Evolutionary conservation across 2,888 invertebrate species (phyloP), one percentile per base, ranked within the genome.

Genomic region (Drosophila meridiana): DNA sequence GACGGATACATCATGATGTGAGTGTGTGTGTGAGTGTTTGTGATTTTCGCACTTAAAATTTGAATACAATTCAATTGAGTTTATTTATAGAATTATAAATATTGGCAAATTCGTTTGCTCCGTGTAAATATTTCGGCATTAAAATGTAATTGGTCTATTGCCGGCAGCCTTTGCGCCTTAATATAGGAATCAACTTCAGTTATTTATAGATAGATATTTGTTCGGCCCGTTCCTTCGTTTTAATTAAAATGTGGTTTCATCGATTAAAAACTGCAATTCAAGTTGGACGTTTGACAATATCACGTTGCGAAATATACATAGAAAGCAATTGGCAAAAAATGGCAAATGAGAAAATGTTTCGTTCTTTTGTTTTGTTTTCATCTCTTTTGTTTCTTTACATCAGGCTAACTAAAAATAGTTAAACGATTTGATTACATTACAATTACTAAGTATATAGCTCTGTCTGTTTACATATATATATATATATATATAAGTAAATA

Each of bases 201-300:
- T 74, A 62, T 64, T 62, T 67, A 45, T 77, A 34, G 38, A 45
- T 77, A 34, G 38, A 26, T 52, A n/a, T 50, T 9, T 20, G 20
- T 48, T 26, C 36, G 40, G 40, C 55, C 47, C 42, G 14, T 38
- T 32, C 32, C 9, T 7, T 14, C 53, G 26, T 52, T 14, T 34
- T 50, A 61, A 68, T 67, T 65, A 77, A 80, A 82, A 71, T 47
- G 40, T 50, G 63, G 53, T 67, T 67, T 72, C 68, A 62, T 69
- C 8, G 48, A 53, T 73, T 64, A 68, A 79, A 82, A 87, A 85
- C 85, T 73, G 82, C 87, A 84, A 84, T 84, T 84, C 80, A 84
- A 84, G 78, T 87, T 85, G 89, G 89, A 90, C 89, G 89, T 87
- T 78, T 90, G 81, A 79, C 80, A 87, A 85, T 90, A 90, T 90